These are phyloP conservation scores for Scaptomyza graminum DNA, from an alignment of 1,140 invertebrate genomes.

Conservation along the genomic window DNA sequence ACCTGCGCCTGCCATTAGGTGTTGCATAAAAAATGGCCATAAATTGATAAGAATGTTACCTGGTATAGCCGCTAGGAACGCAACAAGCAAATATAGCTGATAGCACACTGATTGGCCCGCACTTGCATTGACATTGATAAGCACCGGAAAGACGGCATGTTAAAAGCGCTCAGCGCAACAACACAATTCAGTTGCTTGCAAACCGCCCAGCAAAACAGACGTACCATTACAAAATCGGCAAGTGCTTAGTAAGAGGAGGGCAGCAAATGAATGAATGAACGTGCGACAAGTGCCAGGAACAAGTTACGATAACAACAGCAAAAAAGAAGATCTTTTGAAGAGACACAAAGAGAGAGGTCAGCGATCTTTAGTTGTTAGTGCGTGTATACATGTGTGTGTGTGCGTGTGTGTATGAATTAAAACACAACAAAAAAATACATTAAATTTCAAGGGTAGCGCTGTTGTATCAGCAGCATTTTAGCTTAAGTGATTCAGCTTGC, in stretches of 20 bases:
- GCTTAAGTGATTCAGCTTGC: conserved; percentile 36
- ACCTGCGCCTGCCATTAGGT: conserved; percentile 2
- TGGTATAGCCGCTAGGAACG: background rate
- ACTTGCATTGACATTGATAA: conserved; percentile 29
- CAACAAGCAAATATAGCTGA: conserved; percentile 15
- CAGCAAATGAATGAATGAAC: conserved; percentile 62
- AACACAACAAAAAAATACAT: conserved; percentile 40
- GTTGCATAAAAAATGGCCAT: conserved; percentile 33
- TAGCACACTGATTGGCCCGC: background rate
- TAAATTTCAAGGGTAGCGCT: conserved; percentile 59
- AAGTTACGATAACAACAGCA: conserved; percentile 61
- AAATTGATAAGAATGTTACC: conserved; percentile 20
- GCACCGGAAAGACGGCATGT: conserved; percentile 39
- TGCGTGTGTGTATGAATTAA: conserved; percentile 20
- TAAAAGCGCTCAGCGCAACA: conserved; percentile 55
- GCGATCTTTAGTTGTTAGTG: conserved; percentile 63
- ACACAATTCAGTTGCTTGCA: conserved; percentile 57
- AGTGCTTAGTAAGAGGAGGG: conserved; percentile 32
- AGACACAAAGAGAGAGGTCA: conserved; percentile 56
- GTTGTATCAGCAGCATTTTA: conserved; percentile 3
- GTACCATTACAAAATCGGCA: conserved; percentile 50
- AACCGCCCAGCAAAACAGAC: conserved; percentile 71
- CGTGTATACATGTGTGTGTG: conserved; percentile 20
- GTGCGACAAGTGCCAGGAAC: conserved; percentile 71
- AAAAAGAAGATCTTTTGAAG: conserved; percentile 52